Conservation (phyloP, 2,113 vertebrate genomes). For the Alexandromys fortis region DNA sequence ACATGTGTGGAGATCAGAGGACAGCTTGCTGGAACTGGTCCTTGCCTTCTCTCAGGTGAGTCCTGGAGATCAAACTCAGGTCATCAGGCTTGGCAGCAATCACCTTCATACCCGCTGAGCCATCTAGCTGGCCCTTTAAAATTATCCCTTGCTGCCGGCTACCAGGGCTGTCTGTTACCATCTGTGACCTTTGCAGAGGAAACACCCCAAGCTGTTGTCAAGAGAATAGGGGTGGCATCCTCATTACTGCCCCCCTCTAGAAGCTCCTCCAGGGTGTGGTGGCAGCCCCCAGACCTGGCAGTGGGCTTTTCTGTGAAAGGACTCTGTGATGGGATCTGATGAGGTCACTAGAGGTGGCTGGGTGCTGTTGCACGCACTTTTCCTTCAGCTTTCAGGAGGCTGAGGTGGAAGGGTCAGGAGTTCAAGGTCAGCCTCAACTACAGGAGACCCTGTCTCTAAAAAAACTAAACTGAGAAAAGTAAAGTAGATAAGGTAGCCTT, state of each 20-base stretch:
- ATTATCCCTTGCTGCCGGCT: background rate
- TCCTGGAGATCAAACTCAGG: background rate
- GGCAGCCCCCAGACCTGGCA: background rate
- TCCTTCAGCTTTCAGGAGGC: background rate
- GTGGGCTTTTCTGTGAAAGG: background rate
- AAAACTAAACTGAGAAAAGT: background rate
- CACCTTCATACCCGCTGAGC: background rate
- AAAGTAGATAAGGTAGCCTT: background rate
- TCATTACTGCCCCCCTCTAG: background rate
- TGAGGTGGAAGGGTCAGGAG: background rate
- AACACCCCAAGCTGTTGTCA: background rate
- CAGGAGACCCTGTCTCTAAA: background rate
- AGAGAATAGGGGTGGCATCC: background rate
- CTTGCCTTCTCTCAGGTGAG: background rate
- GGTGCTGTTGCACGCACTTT: fast-evolving
- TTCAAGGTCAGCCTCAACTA: background rate
- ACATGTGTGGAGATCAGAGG: background rate
- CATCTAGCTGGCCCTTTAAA: background rate
- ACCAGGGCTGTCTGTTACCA: background rate
- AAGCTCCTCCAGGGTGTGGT: background rate
- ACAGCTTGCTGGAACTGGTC: background rate
- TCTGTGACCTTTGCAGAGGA: background rate
- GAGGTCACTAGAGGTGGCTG: background rate
- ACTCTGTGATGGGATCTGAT: background rate
- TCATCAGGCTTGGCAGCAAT: background rate